phyloP scores from a whole-genome alignment of 1,140 invertebrate species.

The Microplitis mediator region DNA sequence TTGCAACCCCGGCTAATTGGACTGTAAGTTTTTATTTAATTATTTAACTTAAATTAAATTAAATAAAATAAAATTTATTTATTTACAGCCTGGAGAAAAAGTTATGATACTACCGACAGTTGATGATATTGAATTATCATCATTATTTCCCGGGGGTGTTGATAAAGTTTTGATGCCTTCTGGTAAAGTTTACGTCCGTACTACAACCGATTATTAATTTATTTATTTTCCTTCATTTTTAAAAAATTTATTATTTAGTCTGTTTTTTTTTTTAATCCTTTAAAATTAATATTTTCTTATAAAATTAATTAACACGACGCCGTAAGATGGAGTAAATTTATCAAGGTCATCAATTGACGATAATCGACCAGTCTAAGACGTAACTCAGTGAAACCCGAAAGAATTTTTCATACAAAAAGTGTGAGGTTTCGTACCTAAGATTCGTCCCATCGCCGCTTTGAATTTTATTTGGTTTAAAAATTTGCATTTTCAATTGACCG shows the following conservation, averaged over 20 bases:
- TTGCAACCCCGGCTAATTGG: slow-evolving; percentile 89
- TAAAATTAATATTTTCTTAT: too few relatives aligned
- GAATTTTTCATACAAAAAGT: too few relatives aligned
- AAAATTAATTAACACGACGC: too few relatives aligned
- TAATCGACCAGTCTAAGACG: too few relatives aligned
- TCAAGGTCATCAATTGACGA: too few relatives aligned
- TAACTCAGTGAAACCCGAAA: too few relatives aligned
- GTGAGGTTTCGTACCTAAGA: too few relatives aligned
- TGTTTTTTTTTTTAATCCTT: too few relatives aligned
- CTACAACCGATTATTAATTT: slow-evolving; percentile 71
- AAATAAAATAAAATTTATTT: slow-evolving; percentile 22
- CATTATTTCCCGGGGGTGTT: slow-evolving; percentile 76
- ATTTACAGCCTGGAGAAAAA: slow-evolving; percentile 72
- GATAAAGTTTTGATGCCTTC: slow-evolving; percentile 77
- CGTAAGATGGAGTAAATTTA: too few relatives aligned
- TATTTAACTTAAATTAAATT: slow-evolving; percentile 1
- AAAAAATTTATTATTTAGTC: background rate
- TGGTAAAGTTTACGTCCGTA: slow-evolving; percentile 78
- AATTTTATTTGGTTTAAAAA: too few relatives aligned
- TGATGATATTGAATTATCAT: slow-evolving; percentile 71
- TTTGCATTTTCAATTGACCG: too few relatives aligned
- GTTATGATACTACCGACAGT: slow-evolving; percentile 84
- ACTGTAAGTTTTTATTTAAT: slow-evolving; percentile 63
- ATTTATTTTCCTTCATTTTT: background rate
- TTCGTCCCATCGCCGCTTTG: too few relatives aligned